Evolutionary conservation across 2,113 vertebrate species (phyloP).

Genomic region (Malaclemys terrapin): DNA sequence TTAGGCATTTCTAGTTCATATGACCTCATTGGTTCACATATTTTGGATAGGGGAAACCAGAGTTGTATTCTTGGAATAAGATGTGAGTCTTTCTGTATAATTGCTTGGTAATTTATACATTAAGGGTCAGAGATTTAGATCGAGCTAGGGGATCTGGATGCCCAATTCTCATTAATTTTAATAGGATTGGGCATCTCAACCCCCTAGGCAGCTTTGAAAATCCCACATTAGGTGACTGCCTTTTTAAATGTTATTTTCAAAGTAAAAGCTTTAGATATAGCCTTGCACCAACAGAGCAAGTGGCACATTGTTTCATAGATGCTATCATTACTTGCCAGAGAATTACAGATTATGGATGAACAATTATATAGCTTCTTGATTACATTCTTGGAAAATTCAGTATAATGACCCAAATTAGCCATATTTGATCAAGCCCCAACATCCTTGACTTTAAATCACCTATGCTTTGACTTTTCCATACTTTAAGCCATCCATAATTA

Average conservation of each 20-base stretch:
- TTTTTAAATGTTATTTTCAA: background rate
- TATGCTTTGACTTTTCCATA: constrained; percentile 7
- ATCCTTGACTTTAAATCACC: constrained; percentile 36
- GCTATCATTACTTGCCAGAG: background rate
- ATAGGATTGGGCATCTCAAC: background rate
- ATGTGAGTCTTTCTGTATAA: background rate
- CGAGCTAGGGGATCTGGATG: background rate
- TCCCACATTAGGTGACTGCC: background rate
- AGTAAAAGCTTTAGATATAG: background rate
- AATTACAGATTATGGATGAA: background rate
- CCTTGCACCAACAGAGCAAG: background rate
- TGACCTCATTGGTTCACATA: background rate
- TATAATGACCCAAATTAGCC: background rate
- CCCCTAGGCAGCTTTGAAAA: background rate
- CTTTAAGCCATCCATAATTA: constrained; percentile 44
- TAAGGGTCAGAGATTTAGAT: background rate
- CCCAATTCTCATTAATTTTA: background rate
- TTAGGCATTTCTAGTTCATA: background rate
- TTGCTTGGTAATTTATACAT: background rate
- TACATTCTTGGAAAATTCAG: background rate
- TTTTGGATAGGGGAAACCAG: background rate
- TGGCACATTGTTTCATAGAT: background rate
- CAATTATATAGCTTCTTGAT: background rate
- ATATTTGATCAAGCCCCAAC: background rate
- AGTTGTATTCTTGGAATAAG: background rate